Evolutionary conservation across 2,113 vertebrate species (phyloP), one percentile per base, ranked within the genome.

Genomic region (Bungarus multicinctus): DNA sequence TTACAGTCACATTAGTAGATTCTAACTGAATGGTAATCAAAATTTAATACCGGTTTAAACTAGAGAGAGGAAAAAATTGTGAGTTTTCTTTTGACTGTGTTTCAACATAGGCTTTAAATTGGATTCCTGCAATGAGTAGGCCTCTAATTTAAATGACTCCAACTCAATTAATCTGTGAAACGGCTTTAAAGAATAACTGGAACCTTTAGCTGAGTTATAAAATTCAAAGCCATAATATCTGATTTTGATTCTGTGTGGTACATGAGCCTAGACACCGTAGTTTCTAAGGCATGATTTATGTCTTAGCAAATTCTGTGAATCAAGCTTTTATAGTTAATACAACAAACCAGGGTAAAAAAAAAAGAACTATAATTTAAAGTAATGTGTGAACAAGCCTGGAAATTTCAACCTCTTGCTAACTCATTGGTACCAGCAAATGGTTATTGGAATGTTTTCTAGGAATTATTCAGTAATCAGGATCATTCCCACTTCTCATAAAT

Each of bases 401-500:
- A 86, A 85, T 45, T 22, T 5, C 39, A 86, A 43, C 25, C 25
- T 23, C 16, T n/a, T 45, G 45, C 53, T 57, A 55, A n/a, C 4
- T 91, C 3, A n/a, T n/a, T 58, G 81, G n/a, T 91, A 27, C 9
- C 30, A 86, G 74, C 7, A 27, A 85, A 14, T 30, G 47, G 45
- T 5, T 69, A 43, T 25, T 39, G 23, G n/a, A 30, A 85, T 54
- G 16, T 14, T 50, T 60, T 69, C 50, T 53, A 88, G 86, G n/a
- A 39, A 47, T 57, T 12, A 55, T 54, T 39, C 57, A 88, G 8
- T 45, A 55, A 12, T 30, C 39, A 57, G 39, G 34, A 10, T 57
- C 47, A 8, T 60, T 2, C 74, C 55, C n/a, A 85, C 54, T 69
- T n/a, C 0, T 8, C 7, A 52, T 0, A 11, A 14, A 12, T 16